Percentiles rank a stretch among this genome's conserved stretches.
phyloP scores from a whole-genome alignment of 2,113 vertebrate species.

The Polypterus senegalus region DNA sequence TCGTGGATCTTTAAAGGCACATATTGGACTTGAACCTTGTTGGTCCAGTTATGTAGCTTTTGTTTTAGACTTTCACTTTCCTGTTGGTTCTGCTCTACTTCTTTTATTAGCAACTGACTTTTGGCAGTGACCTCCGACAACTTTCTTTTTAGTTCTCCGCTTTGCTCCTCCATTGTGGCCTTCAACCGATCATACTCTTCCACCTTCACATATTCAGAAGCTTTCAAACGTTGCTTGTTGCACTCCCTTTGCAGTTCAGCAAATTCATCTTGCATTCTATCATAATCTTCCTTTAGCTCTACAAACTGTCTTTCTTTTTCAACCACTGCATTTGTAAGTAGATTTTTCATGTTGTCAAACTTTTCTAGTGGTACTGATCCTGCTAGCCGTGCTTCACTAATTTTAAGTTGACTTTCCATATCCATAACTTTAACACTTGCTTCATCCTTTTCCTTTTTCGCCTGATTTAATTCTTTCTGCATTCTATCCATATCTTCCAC shows the following conservation, averaged over 20 bases:
- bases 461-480: constrained; percentile 50
- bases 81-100: constrained; percentile 49
- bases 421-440: constrained; percentile 37
- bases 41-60: constrained; percentile 59
- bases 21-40: constrained; percentile 62
- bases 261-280: constrained; percentile 55
- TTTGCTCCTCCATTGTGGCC: constrained; percentile 53
- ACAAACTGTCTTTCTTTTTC: constrained; percentile 67
- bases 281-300: constrained; percentile 58
- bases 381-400: constrained; percentile 37
- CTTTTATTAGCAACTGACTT: constrained; percentile 65
- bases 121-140: constrained; percentile 56
- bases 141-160: constrained; percentile 47
- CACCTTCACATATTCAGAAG: constrained; percentile 22
- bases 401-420: constrained; percentile 56
- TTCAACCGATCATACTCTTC: constrained; percentile 61
- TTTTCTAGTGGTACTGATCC: constrained; percentile 53
- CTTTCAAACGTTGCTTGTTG: constrained; percentile 39
- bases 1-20: constrained; percentile 62
- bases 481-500: constrained; percentile 60
- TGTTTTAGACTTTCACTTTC: constrained; percentile 63
- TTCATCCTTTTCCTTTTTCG: constrained; percentile 50
- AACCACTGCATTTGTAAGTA: constrained; percentile 56
- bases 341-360: constrained; percentile 80
- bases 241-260: constrained; percentile 54